Evolutionary conservation across 2,797 vertebrate genomes (phyloP), one percentile per base, ranked within the genome.

Genomic region (Periophthalmus magnuspinnatus): DNA sequence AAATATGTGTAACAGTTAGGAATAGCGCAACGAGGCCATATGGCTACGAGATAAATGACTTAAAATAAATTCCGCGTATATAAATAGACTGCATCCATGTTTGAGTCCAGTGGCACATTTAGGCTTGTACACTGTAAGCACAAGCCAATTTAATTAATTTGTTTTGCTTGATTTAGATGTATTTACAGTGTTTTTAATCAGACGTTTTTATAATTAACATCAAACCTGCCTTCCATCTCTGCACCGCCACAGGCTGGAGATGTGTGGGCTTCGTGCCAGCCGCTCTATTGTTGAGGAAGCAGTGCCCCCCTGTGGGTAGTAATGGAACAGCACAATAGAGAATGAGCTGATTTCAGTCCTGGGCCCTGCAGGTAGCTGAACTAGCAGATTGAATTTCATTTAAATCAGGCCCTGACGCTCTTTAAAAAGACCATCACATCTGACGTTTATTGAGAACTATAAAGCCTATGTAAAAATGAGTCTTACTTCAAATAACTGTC

Each of bases 271-370:
- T 8, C 0, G 5, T 65, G 77, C 86, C 73, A 81, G 50, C 22
- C 60, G 22, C 16, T 47, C 67, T 54, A 92, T 93, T 86, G 83
- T 78, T 90, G 80, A 87, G 79, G 88, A 90, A 90, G 73, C 69
- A 90, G 86, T 86, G 90, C 81, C 91, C 86, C 73, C 87, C 80
- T 75, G 87, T 88, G 93, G 89, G 76, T 0, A 0, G 1, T 21
- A 62, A 2, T 0, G 1, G 36, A 62, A 57, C 82, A 83, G 70
- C 77, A 58, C 75, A 59, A 8, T 24, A 2, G 34, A 34, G 8
- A 70, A 45, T 11, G 47, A 45, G 45, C 13, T 60, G n/a, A n/a
- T 50, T 41, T 50, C 57, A 64, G 60, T 73, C 64, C 24, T 57
- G 24, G 55, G 24, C 21, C 21, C 52, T 24, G 22, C 17, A 22